Evolutionary conservation across 2,113 vertebrate species (phyloP), one percentile per base, ranked within the genome.

Genomic region (Phocoena phocoena): DNA sequence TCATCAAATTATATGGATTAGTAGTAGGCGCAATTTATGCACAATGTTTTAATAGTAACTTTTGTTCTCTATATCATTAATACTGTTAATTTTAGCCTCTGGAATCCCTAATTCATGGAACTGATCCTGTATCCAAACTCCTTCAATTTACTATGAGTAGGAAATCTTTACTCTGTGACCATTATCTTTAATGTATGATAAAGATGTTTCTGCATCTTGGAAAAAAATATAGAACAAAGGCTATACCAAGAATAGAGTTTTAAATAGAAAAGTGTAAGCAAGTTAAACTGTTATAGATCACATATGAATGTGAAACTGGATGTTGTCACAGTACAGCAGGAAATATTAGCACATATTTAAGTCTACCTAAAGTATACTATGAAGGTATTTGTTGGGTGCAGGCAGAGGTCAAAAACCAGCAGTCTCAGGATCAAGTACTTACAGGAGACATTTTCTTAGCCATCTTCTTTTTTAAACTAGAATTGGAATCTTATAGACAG

Each of bases 1-100:
- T 98, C 97, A 98, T 98, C 93, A 83, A 94, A 79, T 94, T 96
- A 98, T 98, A 98, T 96, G 71, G 98, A 98, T 99, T 98, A 98
- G 96, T 97, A 97, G 95, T 96, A 93, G 98, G 97, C 96, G 88
- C 81, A 87, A 98, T 97, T 98, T 98, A 97, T 80, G 94, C 82
- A 96, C 77, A 93, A 96, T 85, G 91, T 97, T 98, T 98, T 97
- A 98, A 98, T 71, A 98, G 96, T 93, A 98, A 97, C 95, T 96
- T 97, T 97, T 96, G 95, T 95, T 96, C 74, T 17, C 87, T 41
- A 10, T 96, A 96, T 98, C 95, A 96, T 95, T 79, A 92, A 44
- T 18, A 67, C 76, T 96, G 96, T 96, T 96, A 68, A 98, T 96
- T 97, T 95, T 93, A 97, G 70, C 65, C 55, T 95, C 98, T 96